phyloP scores from a whole-genome alignment of 1,140 invertebrate species.

The Apis mellifera region DNA sequence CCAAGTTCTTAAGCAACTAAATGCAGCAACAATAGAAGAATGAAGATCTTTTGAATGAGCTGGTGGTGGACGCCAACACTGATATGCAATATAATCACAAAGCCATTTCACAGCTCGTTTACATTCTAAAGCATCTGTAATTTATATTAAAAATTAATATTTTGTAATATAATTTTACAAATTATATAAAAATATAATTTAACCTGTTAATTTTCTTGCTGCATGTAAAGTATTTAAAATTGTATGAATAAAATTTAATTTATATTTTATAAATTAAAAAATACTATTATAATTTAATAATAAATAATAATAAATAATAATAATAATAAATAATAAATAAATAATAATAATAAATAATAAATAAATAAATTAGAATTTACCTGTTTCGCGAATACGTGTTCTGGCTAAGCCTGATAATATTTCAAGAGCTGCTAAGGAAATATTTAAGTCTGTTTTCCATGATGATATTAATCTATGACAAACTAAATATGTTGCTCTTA shows the following conservation, averaged over 20 bases:
- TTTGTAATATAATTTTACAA: background rate
- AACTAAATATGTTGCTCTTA: conserved; percentile 94
- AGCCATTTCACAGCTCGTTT: conserved; percentile 98
- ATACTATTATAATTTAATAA: conserved; percentile 15
- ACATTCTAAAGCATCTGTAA: conserved; percentile 91
- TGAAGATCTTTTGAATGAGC: conserved; percentile 98
- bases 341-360: conserved; percentile 8
- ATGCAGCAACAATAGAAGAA: conserved; percentile 98
- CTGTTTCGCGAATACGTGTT: conserved; percentile 91
- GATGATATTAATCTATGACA: conserved; percentile 96
- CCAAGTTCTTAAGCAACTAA: conserved; percentile 95
- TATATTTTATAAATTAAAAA: conserved; percentile 23
- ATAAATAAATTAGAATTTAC: conserved; percentile 78
- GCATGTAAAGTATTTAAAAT: conserved; percentile 64
- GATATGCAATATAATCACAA: conserved; percentile 97
- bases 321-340: no score
- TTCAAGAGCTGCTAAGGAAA: conserved; percentile 96
- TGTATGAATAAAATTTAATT: conserved; percentile 2
- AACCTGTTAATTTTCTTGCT: conserved; percentile 80
- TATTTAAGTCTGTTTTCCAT: conserved; percentile 97
- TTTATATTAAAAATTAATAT: conserved; percentile 27
- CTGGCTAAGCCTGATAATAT: conserved; percentile 94
- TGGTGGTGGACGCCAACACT: conserved; percentile 96
- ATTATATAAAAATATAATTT: conserved; percentile 38
- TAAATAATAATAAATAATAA: conserved; percentile 6